These are phyloP conservation scores for Streptopelia turtur DNA, from an alignment of 2,797 vertebrate species.

Conservation along the genomic window DNA sequence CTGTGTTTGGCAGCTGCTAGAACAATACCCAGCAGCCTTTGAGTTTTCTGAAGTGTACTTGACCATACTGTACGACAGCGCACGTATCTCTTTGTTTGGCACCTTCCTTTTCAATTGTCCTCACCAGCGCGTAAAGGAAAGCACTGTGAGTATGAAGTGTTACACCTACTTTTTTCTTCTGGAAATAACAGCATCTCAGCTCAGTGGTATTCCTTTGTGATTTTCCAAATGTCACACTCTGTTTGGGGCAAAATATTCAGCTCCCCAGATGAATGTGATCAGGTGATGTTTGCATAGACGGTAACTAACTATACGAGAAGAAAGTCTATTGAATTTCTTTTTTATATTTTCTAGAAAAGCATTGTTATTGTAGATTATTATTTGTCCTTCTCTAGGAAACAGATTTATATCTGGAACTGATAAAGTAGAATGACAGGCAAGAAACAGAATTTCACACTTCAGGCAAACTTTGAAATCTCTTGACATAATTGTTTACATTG, in stretches of 20 bases:
- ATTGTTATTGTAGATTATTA: not conserved
- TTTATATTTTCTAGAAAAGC: not conserved
- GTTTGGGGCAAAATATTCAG: not conserved
- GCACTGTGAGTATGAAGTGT: conserved; percentile 81
- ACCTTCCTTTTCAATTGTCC: conserved; percentile 96
- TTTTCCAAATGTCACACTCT: not conserved
- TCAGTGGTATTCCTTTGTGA: not conserved
- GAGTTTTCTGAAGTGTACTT: conserved; percentile 95
- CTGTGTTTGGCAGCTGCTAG: conserved; percentile 95
- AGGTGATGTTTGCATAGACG: not conserved
- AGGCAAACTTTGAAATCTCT: not conserved
- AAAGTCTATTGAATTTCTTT: not conserved
- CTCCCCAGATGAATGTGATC: not conserved
- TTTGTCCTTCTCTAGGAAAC: not conserved
- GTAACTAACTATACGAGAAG: not conserved
- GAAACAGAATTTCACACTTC: not conserved
- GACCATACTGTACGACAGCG: conserved; percentile 89
- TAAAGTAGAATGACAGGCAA: not conserved
- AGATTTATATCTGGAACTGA: not conserved
- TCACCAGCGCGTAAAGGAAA: conserved; percentile 88
- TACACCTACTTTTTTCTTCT: not conserved
- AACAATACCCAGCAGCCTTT: conserved; percentile 93
- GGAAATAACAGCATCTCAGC: not conserved
- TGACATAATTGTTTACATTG: not conserved
- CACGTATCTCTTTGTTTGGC: conserved; percentile 91